These are phyloP conservation scores for Sebastolobus alascanus DNA, from an alignment of 2,797 vertebrate species.

Conservation along the genomic window DNA sequence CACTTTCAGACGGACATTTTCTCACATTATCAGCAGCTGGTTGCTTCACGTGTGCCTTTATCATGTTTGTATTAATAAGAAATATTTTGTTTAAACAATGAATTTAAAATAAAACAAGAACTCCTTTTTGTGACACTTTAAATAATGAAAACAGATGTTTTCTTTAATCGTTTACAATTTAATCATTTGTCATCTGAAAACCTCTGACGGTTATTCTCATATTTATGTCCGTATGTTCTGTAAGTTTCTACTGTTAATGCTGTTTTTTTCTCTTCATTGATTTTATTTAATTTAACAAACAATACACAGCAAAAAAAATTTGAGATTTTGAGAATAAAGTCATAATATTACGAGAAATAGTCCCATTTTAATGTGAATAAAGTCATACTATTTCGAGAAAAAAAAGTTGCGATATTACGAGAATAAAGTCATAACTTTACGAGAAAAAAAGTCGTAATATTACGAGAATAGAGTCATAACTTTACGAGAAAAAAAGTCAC, in stretches of 20 bases:
- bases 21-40: not conserved
- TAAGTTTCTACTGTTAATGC: not conserved
- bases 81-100: slow-evolving; percentile 38
- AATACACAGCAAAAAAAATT: too few species aligned
- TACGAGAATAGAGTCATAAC: too few species aligned
- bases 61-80: slow-evolving; percentile 25
- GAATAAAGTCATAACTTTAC: too few species aligned
- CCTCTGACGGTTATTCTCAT: too few species aligned
- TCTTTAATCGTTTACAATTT: not conserved
- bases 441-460: too few species aligned
- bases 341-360: too few species aligned
- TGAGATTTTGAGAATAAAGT: too few species aligned
- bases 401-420: too few species aligned
- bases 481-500: too few species aligned
- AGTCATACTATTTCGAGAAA: too few species aligned
- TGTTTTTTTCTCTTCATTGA: not conserved
- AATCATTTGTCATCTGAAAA: too few species aligned
- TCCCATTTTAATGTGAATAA: too few species aligned
- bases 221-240: not conserved
- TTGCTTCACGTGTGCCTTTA: not conserved
- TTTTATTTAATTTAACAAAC: not conserved
- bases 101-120: slow-evolving; percentile 4
- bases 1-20: not conserved
- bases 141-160: not conserved
- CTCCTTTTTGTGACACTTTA: not conserved